Conservation (phyloP, 2,888 invertebrate species). For the Pristionchus maxplancki region DNA sequence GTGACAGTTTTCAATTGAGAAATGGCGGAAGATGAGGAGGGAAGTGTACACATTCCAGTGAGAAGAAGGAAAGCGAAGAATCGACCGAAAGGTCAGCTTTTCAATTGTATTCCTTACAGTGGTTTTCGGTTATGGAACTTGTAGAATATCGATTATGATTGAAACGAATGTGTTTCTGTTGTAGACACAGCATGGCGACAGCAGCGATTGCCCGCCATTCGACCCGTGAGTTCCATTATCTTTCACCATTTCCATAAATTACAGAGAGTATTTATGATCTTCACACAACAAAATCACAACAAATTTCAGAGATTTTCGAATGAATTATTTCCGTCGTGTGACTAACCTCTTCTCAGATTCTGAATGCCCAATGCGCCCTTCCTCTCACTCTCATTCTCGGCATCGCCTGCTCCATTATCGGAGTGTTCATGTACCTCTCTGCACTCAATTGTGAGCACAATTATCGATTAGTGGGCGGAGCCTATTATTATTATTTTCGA, state of each 20-base stretch:
- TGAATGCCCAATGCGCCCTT: conserved; percentile 32
- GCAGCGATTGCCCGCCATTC: conserved; percentile 20
- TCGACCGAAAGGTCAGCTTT: conserved; percentile 3
- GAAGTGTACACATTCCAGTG: conserved; percentile 21
- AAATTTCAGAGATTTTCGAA: too few species aligned
- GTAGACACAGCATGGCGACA: conserved; percentile 43
- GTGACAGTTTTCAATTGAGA: background rate
- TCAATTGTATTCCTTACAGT: background rate
- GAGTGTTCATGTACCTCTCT: conserved; percentile 37
- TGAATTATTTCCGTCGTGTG: too few species aligned
- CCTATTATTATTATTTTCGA: background rate
- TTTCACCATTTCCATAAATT: too few species aligned
- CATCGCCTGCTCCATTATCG: conserved; percentile 2
- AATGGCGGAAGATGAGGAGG: conserved; percentile 1
- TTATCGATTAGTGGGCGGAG: background rate
- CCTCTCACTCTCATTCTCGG: conserved; percentile 35
- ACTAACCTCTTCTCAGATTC: conserved; percentile 32
- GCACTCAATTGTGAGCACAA: conserved; percentile 2
- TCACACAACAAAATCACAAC: too few species aligned
- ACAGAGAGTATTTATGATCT: too few species aligned
- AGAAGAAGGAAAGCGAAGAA: conserved; percentile 32
- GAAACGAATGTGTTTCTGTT: background rate
- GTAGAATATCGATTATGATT: background rate
- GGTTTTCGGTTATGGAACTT: background rate
- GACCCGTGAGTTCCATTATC: background rate